Conservation (phyloP, 2,888 invertebrate species). For the Gasteruption jaculator region DNA sequence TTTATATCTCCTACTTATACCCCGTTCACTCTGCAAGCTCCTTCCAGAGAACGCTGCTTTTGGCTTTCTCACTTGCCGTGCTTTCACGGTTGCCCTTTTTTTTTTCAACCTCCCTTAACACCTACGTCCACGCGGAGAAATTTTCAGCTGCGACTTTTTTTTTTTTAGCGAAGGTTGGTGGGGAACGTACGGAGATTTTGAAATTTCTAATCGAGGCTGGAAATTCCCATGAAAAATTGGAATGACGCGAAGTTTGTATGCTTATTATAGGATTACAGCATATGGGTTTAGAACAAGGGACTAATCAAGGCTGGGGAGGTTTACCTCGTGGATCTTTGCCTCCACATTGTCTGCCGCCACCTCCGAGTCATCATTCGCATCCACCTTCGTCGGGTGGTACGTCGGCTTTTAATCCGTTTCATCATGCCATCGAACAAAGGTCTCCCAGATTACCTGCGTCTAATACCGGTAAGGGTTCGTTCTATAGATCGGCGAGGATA, state of each 20-base stretch:
- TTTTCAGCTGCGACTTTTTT: no score
- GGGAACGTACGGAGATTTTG: no score
- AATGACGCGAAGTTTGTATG: no score
- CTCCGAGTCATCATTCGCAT: slow-evolving; percentile 43
- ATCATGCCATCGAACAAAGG: slow-evolving; percentile 47
- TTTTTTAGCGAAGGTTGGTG: no score
- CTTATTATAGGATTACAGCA: slow-evolving; percentile 48
- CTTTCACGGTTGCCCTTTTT: no score
- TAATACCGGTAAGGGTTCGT: slow-evolving; percentile 23
- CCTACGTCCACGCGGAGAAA: no score
- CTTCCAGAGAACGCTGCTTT: no score
- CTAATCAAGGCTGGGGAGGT: slow-evolving; percentile 46
- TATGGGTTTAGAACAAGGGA: slow-evolving; percentile 46
- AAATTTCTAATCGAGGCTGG: not conserved
- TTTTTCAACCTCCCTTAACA: no score
- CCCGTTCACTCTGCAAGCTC: slow-evolving; percentile 12
- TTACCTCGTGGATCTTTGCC: slow-evolving; percentile 44
- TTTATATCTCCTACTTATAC: slow-evolving; percentile 31
- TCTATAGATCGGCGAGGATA: not conserved
- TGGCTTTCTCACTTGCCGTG: no score
- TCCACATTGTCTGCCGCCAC: slow-evolving; percentile 49
- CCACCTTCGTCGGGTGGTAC: slow-evolving; percentile 37
- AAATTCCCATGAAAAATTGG: not conserved
- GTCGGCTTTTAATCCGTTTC: slow-evolving; percentile 49
- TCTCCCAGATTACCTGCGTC: slow-evolving; percentile 43